phyloP scores from a whole-genome alignment of 2,113 vertebrate genomes.

The Heterotis niloticus region DNA sequence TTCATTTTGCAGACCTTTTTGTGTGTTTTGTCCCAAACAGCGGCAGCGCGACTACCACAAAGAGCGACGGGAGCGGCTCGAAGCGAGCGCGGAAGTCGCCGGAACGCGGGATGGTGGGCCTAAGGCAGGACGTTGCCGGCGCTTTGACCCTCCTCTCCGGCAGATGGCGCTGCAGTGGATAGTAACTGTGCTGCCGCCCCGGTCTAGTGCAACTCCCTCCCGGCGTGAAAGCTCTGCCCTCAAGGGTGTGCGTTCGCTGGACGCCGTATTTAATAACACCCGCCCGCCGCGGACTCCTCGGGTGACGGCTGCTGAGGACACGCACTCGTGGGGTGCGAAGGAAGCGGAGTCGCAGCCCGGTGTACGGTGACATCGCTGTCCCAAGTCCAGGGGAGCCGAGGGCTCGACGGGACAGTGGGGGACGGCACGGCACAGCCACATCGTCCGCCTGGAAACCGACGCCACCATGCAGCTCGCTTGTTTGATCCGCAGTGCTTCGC shows the following conservation, averaged over 20 bases:
- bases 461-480: no score
- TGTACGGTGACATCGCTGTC: neutral
- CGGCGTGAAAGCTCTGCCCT: slow-evolving; percentile 37
- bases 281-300: neutral
- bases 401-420: neutral
- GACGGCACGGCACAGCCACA: neutral
- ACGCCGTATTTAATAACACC: slow-evolving; percentile 45
- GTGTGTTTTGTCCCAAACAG: no score
- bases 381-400: no score
- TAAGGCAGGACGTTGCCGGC: no score
- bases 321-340: neutral
- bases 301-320: neutral
- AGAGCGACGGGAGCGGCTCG: no score
- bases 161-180: slow-evolving; percentile 39
- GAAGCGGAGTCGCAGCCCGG: neutral
- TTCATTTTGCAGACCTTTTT: no score
- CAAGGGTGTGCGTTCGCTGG: slow-evolving; percentile 58
- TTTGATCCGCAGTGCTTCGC: no score
- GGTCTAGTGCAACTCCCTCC: slow-evolving; percentile 15
- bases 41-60: no score
- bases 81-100: no score
- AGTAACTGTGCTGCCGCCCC: slow-evolving; percentile 27
- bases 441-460: neutral
- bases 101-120: no score
- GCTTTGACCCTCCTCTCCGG: slow-evolving; percentile 36